These are phyloP conservation scores for Coregonus clupeaformis DNA, from an alignment of 2,113 vertebrate species.

Conservation along the genomic window DNA sequence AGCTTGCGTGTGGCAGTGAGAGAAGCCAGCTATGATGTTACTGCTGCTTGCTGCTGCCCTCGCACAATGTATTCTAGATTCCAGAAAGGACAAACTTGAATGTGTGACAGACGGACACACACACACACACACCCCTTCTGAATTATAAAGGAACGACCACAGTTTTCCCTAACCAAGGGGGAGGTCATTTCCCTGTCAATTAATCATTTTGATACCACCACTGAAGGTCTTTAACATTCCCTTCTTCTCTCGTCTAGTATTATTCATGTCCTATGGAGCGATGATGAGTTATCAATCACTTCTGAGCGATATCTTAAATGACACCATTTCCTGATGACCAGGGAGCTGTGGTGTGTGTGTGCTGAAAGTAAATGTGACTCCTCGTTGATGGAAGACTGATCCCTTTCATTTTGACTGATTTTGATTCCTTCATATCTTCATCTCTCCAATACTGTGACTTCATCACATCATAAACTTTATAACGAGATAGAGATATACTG, in stretches of 20 bases:
- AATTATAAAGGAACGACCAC: background rate
- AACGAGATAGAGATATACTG: slow-evolving; percentile 4
- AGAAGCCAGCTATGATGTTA: background rate
- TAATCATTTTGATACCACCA: slow-evolving; percentile 33
- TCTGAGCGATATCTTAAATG: slow-evolving; percentile 25
- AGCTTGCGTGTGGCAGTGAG: background rate
- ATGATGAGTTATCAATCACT: slow-evolving; percentile 15
- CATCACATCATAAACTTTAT: slow-evolving; percentile 11
- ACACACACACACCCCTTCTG: background rate
- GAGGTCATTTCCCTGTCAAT: slow-evolving; percentile 17
- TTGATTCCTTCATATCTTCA: background rate
- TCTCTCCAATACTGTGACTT: slow-evolving; percentile 24
- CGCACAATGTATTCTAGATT: background rate
- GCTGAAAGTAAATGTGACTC: slow-evolving; percentile 35
- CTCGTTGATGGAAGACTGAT: slow-evolving; percentile 19
- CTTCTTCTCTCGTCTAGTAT: background rate
- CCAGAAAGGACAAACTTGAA: background rate
- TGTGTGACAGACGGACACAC: background rate
- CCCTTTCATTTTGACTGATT: slow-evolving; percentile 28
- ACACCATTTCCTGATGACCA: slow-evolving; percentile 38
- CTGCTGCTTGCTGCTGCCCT: background rate
- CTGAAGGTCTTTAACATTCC: slow-evolving; percentile 28
- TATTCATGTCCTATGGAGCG: slow-evolving; percentile 13
- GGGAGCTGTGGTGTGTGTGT: background rate
- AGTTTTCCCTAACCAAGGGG: too few relatives aligned